phyloP scores from a whole-genome alignment of 2,888 invertebrate genomes.

The Scaptomyza reducta region DNA sequence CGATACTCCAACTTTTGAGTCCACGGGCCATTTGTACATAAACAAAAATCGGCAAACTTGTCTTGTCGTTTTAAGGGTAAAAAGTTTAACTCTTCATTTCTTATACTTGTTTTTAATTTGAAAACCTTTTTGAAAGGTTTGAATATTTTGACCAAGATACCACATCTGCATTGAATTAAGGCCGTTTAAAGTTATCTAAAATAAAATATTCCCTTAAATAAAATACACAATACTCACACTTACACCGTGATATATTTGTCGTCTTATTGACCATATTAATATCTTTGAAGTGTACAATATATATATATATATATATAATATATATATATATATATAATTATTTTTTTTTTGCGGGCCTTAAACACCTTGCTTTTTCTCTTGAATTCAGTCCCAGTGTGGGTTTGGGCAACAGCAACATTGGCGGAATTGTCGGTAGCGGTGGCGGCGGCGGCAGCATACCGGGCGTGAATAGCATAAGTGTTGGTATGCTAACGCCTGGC shows the following conservation, averaged over 20 bases:
- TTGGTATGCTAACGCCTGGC: constrained; percentile 82
- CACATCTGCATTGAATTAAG: too few relatives aligned
- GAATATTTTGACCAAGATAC: too few relatives aligned
- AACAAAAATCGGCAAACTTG: too few relatives aligned
- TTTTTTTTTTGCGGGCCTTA: background rate
- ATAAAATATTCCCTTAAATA: background rate
- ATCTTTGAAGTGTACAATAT: background rate
- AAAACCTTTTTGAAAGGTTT: too few relatives aligned
- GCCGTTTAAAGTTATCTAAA: background rate
- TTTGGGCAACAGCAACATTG: constrained; percentile 57
- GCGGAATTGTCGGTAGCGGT: constrained; percentile 51
- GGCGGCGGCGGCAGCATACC: constrained; percentile 45
- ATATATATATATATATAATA: background rate
- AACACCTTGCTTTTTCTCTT: background rate
- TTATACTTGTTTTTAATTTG: too few relatives aligned
- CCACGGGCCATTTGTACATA: too few relatives aligned
- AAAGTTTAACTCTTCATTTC: too few relatives aligned
- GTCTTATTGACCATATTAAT: too few relatives aligned
- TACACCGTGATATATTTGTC: background rate
- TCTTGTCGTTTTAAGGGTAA: too few relatives aligned
- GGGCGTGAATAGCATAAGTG: constrained; percentile 53
- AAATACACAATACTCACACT: constrained; percentile 5
- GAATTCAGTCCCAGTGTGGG: constrained; percentile 68
- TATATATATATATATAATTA: background rate
- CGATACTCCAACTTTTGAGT: too few relatives aligned